Base-by-base conservation (phyloP, 2,113 vertebrate genomes). In the Loxodonta africana region DNA sequence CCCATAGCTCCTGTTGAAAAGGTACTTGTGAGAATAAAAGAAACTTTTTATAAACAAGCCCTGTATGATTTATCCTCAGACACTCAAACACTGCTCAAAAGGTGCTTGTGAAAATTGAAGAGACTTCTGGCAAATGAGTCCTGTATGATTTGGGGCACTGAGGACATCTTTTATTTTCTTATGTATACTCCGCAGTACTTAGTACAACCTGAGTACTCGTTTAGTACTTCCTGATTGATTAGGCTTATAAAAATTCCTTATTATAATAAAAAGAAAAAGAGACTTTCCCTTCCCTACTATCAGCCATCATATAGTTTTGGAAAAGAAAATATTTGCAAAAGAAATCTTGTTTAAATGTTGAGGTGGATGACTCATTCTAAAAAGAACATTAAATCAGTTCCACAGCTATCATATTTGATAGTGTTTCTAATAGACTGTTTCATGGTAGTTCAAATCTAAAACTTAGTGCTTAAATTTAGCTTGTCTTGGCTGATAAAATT, bases 111-210 rank as follows among this genome's bases (percentile, higher is more conserved):
- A 87, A 26, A 74, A 77, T 91, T 95, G n/a, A 46, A 63, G 51
- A 84, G 4, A 78, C 17, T 46, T 51, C 60, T 82, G 25, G 41
- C 30, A 74, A 95, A 48, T 17, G 17, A 83, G 2, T 30, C 14
- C 14, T 48, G 15, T 15, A 33, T 90, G n/a, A 83, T 83, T 95
- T 91, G 37, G 62, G 51, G 82, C 28, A 65, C n/a, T 77, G 33
- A 53, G 15, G 74, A 65, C n/a, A 95, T 51, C 33, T 90, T 91
- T 90, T 91, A 14, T 73, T 78, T 69, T 88, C 77, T 91, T 8
- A 78, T 63, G 14, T 88, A 30, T 86, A 57, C 51, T 83, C 23
- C 44, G 46, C 14, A n/a, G 30, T n/a, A 25, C 26, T 71, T 85
- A 90, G 11, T n/a, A 93, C 37, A 88, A 7, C 3, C 14, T 73